phyloP scores from a whole-genome alignment of 2,888 invertebrate genomes.

The Notodonta ziczac region DNA sequence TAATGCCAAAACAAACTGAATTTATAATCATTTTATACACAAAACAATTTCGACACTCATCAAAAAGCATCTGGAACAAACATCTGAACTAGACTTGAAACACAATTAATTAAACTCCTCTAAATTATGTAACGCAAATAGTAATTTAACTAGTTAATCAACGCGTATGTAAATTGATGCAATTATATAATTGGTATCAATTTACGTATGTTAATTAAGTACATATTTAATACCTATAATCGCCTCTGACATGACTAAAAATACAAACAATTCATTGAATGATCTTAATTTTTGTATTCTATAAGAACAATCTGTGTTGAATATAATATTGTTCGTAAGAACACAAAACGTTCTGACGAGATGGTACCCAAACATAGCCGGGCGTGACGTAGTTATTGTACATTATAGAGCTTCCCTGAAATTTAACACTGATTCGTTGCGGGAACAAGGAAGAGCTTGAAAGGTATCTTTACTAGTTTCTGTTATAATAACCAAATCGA shows the following conservation, averaged over 20 bases:
- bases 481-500: background rate
- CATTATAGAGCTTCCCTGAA: background rate
- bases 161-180: slow-evolving; percentile 3
- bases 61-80: background rate
- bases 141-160: slow-evolving; percentile 3
- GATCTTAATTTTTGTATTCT: too few relatives aligned
- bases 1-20: background rate
- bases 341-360: too few relatives aligned
- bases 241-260: background rate
- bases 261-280: background rate
- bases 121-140: background rate
- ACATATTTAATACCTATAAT: background rate
- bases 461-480: background rate
- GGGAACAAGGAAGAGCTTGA: background rate
- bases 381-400: background rate
- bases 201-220: too few relatives aligned
- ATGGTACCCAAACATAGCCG: background rate
- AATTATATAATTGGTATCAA: background rate
- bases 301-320: too few relatives aligned
- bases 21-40: background rate
- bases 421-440: background rate
- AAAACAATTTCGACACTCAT: background rate
- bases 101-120: background rate
- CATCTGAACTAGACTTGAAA: background rate
- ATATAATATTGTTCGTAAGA: too few relatives aligned